These are phyloP conservation scores for Ips typographus DNA, from an alignment of 1,140 invertebrate genomes.

Conservation along the genomic window DNA sequence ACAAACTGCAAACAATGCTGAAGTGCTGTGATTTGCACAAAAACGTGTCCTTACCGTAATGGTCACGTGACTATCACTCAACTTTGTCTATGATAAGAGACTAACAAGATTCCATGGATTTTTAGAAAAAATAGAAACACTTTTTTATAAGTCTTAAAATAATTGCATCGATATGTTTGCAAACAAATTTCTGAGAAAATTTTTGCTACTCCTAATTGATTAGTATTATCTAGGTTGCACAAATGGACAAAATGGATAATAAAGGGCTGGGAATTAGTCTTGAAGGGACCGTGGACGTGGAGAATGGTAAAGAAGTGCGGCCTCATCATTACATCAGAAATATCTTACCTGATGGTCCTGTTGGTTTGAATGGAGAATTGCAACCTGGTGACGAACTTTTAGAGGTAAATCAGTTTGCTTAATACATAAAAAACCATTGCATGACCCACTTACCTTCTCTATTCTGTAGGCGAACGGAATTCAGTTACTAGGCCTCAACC, in stretches of 20 bases:
- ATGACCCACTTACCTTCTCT: neutral
- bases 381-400: slow-evolving; percentile 66
- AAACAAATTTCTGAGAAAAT: neutral
- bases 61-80: too few relatives aligned
- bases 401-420: slow-evolving; percentile 55
- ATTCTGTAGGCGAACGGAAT: slow-evolving; percentile 80
- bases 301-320: slow-evolving; percentile 72
- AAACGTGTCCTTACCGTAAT: too few relatives aligned
- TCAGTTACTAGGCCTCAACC: slow-evolving; percentile 83
- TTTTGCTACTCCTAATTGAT: neutral
- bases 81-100: too few relatives aligned
- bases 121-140: too few relatives aligned
- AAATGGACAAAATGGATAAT: slow-evolving; percentile 67
- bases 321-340: slow-evolving; percentile 81
- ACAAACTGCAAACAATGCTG: too few relatives aligned
- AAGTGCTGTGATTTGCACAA: too few relatives aligned
- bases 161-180: too few relatives aligned
- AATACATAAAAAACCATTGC: neutral
- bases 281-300: slow-evolving; percentile 83
- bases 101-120: too few relatives aligned
- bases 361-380: slow-evolving; percentile 67
- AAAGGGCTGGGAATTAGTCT: slow-evolving; percentile 83
- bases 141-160: too few relatives aligned
- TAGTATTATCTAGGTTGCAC: slow-evolving; percentile 59
- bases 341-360: slow-evolving; percentile 79